Evolutionary conservation across 1,140 invertebrate genomes (phyloP).

Genomic region (Drosophila punjabiensis): DNA sequence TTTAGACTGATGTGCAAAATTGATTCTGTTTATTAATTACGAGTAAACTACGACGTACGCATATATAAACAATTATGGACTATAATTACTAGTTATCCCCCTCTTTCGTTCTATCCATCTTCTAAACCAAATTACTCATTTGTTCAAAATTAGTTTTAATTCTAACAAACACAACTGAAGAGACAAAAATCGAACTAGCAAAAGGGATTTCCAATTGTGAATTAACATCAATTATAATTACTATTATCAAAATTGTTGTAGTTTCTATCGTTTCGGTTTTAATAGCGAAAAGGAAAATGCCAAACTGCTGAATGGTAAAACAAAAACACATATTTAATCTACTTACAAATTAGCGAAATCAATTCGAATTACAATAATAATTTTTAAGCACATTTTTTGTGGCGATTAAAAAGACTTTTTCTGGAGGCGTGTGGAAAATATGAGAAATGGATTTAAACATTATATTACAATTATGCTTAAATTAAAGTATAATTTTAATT

Average conservation of each 20-base stretch:
- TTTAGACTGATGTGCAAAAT: conserved; percentile 84
- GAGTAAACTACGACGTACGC: conserved; percentile 56
- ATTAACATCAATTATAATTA: conserved; percentile 16
- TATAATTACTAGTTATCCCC: conserved; percentile 41
- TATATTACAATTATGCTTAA: conserved; percentile 76
- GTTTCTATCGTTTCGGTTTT: conserved; percentile 52
- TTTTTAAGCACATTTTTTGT: conserved; percentile 73
- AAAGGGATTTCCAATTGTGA: conserved; percentile 26
- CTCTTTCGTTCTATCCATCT: conserved; percentile 44
- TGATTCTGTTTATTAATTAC: conserved; percentile 78
- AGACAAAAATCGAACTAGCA: conserved; percentile 46
- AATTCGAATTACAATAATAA: conserved; percentile 76
- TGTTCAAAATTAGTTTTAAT: conserved; percentile 69
- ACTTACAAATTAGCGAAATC: conserved; percentile 57
- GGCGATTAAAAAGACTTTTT: conserved; percentile 82
- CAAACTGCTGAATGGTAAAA: conserved; percentile 40
- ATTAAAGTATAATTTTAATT: conserved; percentile 82
- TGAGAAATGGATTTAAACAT: conserved; percentile 71
- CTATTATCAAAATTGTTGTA: conserved; percentile 46
- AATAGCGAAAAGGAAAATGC: conserved; percentile 45
- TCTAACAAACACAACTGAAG: conserved; percentile 42
- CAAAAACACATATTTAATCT: conserved; percentile 42
- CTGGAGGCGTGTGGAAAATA: conserved; percentile 52
- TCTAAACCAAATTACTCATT: conserved; percentile 40
- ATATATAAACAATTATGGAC: conserved; percentile 45